Conservation (phyloP, 2,797 vertebrate species). For the Manis pentadactyla region DNA sequence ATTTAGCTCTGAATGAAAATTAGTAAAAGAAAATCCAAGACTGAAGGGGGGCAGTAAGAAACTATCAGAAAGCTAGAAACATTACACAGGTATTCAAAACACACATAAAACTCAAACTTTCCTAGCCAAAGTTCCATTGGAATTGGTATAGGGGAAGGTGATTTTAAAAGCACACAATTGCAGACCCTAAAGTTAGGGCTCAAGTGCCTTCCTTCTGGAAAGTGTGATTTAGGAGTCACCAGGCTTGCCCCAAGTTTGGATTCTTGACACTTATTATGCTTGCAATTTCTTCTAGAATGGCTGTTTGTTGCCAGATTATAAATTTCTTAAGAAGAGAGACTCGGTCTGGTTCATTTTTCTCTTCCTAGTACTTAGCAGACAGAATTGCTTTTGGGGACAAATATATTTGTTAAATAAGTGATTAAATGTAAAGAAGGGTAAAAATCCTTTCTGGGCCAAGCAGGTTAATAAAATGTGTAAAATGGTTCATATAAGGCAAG, state of each 20-base stretch:
- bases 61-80: not conserved
- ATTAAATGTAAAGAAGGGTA: not conserved
- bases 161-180: not conserved
- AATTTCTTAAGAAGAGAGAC: not conserved
- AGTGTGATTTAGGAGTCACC: not conserved
- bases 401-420: not conserved
- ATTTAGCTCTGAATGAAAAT: conserved; percentile 37
- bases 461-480: not conserved
- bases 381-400: not conserved
- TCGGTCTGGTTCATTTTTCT: not conserved
- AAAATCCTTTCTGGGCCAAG: not conserved
- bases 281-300: not conserved
- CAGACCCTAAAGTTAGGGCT: not conserved
- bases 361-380: not conserved
- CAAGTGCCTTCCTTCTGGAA: not conserved
- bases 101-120: not conserved
- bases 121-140: not conserved
- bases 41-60: not conserved
- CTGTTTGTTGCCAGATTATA: not conserved
- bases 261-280: not conserved
- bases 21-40: not conserved
- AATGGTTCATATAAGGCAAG: not conserved
- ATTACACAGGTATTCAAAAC: not conserved
- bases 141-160: not conserved
- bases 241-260: not conserved